Conservation (phyloP, 2,113 vertebrate genomes). For the Erythrocebus patas region DNA sequence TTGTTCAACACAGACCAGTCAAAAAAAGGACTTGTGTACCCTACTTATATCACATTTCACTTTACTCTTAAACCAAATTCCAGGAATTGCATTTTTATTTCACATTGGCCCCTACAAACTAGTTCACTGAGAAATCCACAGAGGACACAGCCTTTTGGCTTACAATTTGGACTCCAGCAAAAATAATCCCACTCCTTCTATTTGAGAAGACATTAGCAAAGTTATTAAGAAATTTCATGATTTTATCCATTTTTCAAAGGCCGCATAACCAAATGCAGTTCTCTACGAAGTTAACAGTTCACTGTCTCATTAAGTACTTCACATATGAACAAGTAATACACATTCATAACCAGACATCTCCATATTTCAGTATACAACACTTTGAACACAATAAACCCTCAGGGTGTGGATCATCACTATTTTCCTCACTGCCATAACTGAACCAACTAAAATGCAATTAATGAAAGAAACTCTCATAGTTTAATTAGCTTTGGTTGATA, state of each 20-base stretch:
- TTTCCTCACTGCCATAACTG: background rate
- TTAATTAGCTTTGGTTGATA: slow-evolving; percentile 70
- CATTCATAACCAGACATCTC: background rate
- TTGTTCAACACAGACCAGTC: slow-evolving; percentile 9
- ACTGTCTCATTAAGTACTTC: background rate
- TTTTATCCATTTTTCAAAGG: slow-evolving; percentile 22
- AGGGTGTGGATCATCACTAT: background rate
- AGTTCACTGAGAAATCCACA: slow-evolving; percentile 56
- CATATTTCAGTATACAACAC: background rate
- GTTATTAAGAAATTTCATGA: slow-evolving; percentile 17
- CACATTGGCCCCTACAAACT: background rate
- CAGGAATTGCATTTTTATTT: slow-evolving; percentile 44
- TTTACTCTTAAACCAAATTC: background rate
- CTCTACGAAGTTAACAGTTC: background rate
- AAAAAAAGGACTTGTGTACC: background rate
- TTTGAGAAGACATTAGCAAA: slow-evolving; percentile 22
- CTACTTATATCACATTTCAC: background rate
- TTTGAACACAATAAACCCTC: background rate
- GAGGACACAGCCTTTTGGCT: background rate
- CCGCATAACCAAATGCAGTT: background rate
- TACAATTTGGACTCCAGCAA: slow-evolving; percentile 59
- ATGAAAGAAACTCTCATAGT: background rate
- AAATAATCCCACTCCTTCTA: background rate
- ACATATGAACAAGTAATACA: background rate
- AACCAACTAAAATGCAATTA: background rate